Conservation (phyloP, 1,140 invertebrate species). For the Bombus huntii region DNA sequence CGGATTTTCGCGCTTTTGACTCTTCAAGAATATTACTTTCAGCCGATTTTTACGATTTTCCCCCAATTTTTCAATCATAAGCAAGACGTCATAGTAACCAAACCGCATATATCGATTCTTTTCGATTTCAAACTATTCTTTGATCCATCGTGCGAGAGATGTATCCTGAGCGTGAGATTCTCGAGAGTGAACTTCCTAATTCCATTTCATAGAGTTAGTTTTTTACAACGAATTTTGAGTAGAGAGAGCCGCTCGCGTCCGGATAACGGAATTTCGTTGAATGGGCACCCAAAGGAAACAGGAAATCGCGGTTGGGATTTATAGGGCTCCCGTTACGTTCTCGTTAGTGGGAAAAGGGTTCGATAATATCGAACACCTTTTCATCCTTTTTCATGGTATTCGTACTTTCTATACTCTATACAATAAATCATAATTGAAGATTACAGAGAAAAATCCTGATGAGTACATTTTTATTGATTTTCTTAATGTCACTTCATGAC, state of each 20-base stretch:
- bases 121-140: background rate
- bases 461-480: background rate
- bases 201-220: slow-evolving; percentile 16
- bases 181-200: slow-evolving; percentile 45
- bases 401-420: background rate
- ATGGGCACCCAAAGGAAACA: slow-evolving; percentile 21
- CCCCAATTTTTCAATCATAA: background rate
- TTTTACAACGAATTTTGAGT: background rate
- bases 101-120: no score
- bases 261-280: slow-evolving; percentile 35
- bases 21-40: slow-evolving; percentile 42
- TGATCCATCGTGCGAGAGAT: background rate
- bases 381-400: background rate
- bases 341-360: slow-evolving; percentile 48
- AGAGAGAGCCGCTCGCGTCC: slow-evolving; percentile 25
- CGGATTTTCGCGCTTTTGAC: slow-evolving; percentile 82
- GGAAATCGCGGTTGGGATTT: slow-evolving; percentile 25
- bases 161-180: slow-evolving; percentile 23
- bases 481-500: no score
- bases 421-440: background rate
- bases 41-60: slow-evolving; percentile 37
- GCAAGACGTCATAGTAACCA: background rate
- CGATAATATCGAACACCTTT: slow-evolving; percentile 19
- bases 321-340: slow-evolving; percentile 35
- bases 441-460: background rate